Percentiles rank a stretch among this genome's conserved stretches.
Conservation (phyloP, 2,888 invertebrate genomes). For the Cerceris rybyensis region DNA sequence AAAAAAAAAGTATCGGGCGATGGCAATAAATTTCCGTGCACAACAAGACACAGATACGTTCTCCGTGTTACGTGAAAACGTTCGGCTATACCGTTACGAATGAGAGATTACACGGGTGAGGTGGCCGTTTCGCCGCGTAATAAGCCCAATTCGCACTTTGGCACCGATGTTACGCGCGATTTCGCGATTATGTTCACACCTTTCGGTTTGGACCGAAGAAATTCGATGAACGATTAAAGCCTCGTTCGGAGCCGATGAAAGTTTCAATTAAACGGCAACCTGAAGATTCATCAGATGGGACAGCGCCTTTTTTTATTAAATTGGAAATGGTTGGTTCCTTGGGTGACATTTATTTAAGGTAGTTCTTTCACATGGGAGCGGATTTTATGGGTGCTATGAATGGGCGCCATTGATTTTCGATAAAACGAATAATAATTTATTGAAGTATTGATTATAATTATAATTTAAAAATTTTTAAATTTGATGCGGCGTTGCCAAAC, state of each 20-base stretch:
- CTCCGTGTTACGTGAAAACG: slow-evolving; percentile 12
- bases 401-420: no score
- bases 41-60: slow-evolving; percentile 6
- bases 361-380: no score
- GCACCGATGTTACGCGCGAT: not conserved
- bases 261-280: not conserved
- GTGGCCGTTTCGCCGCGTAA: slow-evolving; percentile 2
- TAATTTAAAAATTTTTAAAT: no score
- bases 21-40: slow-evolving; percentile 12
- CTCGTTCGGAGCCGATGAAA: not conserved
- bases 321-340: no score
- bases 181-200: slow-evolving; percentile 2
- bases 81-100: slow-evolving; percentile 10
- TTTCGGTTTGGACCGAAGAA: not conserved
- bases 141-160: slow-evolving; percentile 7
- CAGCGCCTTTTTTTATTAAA: no score
- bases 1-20: slow-evolving; percentile 6
- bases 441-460: no score
- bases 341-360: no score
- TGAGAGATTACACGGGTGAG: slow-evolving; percentile 16
- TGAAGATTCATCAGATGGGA: no score
- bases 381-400: no score
- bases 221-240: not conserved
- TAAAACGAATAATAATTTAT: no score
- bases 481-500: no score